Base-by-base conservation (phyloP, 2,797 vertebrate genomes). In the Decapterus maruadsi region DNA sequence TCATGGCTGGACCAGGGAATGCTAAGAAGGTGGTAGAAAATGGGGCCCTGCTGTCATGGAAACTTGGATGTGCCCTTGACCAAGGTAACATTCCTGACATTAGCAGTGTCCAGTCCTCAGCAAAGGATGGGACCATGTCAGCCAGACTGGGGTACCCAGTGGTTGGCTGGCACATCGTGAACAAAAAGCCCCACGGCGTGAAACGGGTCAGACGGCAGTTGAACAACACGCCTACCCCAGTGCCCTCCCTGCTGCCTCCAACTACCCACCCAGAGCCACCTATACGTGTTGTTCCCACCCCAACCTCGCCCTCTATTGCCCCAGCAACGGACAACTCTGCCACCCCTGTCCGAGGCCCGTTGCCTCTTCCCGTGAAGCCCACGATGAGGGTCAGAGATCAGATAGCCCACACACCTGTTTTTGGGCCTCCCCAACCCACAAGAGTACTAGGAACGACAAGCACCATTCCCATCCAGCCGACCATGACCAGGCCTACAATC, bases 1-100 rank as follows among this genome's bases (percentile, higher is more conserved):
- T 99, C 88, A 97, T 98, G 97, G 97, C 97, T 50, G 97, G 97
- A 65, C 97, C 97, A 0, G 97, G 97, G 68, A 99, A 99, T 64
- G 97, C 97, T 22, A 99, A 99, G 90, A 99, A 98, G 78, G 97
- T 99, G 76, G 97, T 98, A 46, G 97, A 99, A 89, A 99, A 98
- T 0, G 97, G 97, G 43, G 97, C 97, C 63, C 90, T 99, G 55
- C 89, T 99, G 34, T 99, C 97, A 1, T 99, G 97, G 97, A 98
- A 97, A 89, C 93, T 99, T 70, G 97, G 97, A 29, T 99, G 97
- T 82, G 96, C 96, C 51, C 93, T 99, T 75, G 97, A 96, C 75
- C 97, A 98, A 90, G 96, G 95, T 75, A 97, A 80, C 0, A 96
- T 99, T 56, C 97, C 97, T 62, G 96, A 98, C 84, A 97, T 99